These are phyloP conservation scores for Antennarius striatus DNA, from an alignment of 2,113 vertebrate species.

Conservation along the genomic window DNA sequence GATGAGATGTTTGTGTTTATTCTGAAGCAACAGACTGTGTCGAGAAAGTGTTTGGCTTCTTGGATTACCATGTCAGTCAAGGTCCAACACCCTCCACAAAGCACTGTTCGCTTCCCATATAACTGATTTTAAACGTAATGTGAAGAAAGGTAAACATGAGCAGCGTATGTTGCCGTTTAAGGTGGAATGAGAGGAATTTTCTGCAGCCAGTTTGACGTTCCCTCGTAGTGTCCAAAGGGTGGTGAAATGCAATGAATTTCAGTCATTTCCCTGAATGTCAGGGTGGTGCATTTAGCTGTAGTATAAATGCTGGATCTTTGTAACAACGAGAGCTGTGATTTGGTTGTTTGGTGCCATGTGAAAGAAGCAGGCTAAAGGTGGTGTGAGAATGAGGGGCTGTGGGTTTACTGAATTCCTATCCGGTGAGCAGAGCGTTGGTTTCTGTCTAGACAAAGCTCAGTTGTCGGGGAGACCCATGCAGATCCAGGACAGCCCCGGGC, in stretches of 20 bases:
- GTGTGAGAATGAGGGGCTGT: conserved; percentile 65
- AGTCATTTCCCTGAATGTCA: conserved; percentile 22
- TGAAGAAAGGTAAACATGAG: conserved; percentile 6
- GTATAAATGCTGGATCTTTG: conserved; percentile 46
- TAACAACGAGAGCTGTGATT: conserved; percentile 54
- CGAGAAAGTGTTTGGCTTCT: neutral
- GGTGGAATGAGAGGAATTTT: conserved; percentile 48
- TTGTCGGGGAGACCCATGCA: conserved; percentile 62
- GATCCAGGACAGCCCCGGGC: conserved; percentile 58
- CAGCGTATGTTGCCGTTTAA: conserved; percentile 6
- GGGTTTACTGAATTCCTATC: conserved; percentile 73
- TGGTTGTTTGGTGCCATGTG: conserved; percentile 40
- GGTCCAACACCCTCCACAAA: neutral
- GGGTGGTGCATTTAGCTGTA: conserved; percentile 35
- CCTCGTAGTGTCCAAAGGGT: neutral
- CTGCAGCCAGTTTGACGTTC: conserved; percentile 25
- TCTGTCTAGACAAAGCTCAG: conserved; percentile 76
- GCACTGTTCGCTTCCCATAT: neutral
- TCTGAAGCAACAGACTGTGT: conserved; percentile 8
- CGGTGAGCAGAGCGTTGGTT: conserved; percentile 69
- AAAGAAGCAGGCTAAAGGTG: conserved; percentile 55
- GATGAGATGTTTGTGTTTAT: conserved; percentile 23
- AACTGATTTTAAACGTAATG: conserved; percentile 7
- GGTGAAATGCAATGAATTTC: conserved; percentile 17
- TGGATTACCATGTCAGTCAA: neutral